Evolutionary conservation across 2,888 invertebrate genomes (phyloP), one percentile per base, ranked within the genome.

Genomic region (Micropterix aruncella): DNA sequence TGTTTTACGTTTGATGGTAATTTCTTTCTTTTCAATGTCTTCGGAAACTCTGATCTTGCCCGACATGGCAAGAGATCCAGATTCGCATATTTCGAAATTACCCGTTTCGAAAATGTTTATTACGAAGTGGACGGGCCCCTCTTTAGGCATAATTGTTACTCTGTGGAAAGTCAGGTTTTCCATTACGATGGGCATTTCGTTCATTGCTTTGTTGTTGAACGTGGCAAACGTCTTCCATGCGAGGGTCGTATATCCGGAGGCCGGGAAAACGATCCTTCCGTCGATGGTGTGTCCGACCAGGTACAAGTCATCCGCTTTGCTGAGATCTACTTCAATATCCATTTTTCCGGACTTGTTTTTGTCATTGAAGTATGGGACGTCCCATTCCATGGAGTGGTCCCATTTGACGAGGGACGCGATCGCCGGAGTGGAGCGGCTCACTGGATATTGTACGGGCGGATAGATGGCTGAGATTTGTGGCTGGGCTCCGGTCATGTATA

Each of bases 301-400:
- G 66, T 79, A 91, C 41, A 79, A 70, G 59, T 89, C 82, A 17
- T 76, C 75, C 53, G 83, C 78, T 56, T 81, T 83, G 45, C 80
- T 73, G 18, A 90, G 65, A 65, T 89, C 83, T 43, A 83, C 64
- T 59, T 88, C 87, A 48, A 89, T 65, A n/a, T 86, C 67, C 51
- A 79, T 77, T 66, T 90, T 88, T 15, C 89, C 89, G 40, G 84
- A 77, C 50, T 79, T 73, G 55, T 66, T 70, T 56, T 71, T 73
- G 27, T 69, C 69, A 45, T 76, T 74, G 61, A 83, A 89, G 60
- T 81, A 74, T 44, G 91, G 84, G 15, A 93, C 89, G 53, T 78
- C 71, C 94, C 94, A 99, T 60, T 84, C 80, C 47, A 75, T 74
- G 7, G 82, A 75, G 67, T 97, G 97, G 65, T 99, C 96, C 97